Evolutionary conservation across 2,113 vertebrate genomes (phyloP).

Genomic region (Scopus umbretta): DNA sequence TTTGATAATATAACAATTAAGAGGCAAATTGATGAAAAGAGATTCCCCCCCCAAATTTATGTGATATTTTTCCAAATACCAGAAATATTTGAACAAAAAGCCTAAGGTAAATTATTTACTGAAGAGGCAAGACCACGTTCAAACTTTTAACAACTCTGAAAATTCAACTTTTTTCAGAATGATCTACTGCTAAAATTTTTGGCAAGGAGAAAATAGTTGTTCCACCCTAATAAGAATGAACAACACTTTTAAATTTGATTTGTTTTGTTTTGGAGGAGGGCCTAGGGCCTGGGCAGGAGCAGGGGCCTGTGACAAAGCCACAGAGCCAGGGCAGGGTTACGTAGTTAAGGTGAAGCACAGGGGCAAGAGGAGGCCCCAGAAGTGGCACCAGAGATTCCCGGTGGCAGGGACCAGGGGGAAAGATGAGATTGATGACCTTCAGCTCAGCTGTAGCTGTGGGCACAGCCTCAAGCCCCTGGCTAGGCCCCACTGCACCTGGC

Average conservation of each 20-base stretch:
- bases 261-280: background rate
- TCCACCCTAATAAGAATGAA: background rate
- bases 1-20: background rate
- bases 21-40: background rate
- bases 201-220: background rate
- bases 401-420: fast-evolving
- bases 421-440: background rate
- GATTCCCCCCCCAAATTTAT: fast-evolving
- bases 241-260: fast-evolving
- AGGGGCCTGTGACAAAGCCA: background rate
- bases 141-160: background rate
- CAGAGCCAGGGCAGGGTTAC: background rate
- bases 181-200: background rate
- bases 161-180: background rate
- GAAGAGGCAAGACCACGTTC: background rate
- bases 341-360: background rate
- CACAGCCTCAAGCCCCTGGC: fast-evolving
- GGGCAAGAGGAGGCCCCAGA: background rate
- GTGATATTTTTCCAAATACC: background rate
- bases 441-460: background rate
- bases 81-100: background rate
- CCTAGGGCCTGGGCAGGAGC: background rate
- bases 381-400: background rate
- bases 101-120: background rate
- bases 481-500: fast-evolving